Evolutionary conservation across 2,888 invertebrate genomes (phyloP).

Genomic region (Aplocera efformata): DNA sequence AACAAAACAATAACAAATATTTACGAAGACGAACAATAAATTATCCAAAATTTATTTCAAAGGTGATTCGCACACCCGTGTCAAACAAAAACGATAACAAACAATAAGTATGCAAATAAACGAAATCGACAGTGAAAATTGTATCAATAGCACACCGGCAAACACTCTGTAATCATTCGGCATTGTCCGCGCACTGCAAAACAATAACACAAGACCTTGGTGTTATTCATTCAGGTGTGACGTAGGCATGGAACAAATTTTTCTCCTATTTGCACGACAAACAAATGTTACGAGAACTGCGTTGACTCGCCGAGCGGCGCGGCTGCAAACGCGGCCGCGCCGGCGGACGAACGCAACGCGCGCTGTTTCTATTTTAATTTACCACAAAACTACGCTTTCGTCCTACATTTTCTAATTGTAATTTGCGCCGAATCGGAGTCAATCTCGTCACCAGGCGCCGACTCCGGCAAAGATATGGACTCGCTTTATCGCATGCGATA

Average conservation of each 20-base stretch:
- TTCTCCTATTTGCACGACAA: slow-evolving; percentile 70
- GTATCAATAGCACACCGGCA: slow-evolving; percentile 27
- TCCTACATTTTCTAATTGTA: slow-evolving; percentile 35
- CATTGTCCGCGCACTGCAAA: slow-evolving; percentile 47
- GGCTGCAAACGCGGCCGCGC: slow-evolving; percentile 55
- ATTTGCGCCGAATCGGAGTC: slow-evolving; percentile 38
- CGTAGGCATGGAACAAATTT: slow-evolving; percentile 67
- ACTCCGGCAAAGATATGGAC: slow-evolving; percentile 45
- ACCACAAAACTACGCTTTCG: slow-evolving; percentile 34
- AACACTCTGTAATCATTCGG: slow-evolving; percentile 37
- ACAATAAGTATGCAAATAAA: slow-evolving; percentile 21
- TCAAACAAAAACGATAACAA: not conserved
- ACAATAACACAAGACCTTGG: slow-evolving; percentile 66
- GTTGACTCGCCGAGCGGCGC: slow-evolving; percentile 30
- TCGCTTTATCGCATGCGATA: slow-evolving; percentile 61
- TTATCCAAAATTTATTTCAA: too few relatives aligned
- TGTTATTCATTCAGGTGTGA: slow-evolving; percentile 65
- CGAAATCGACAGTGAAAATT: slow-evolving; percentile 24
- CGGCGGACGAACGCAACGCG: slow-evolving; percentile 44
- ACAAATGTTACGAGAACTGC: slow-evolving; percentile 51
- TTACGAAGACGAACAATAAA: too few relatives aligned
- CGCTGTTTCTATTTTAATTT: slow-evolving; percentile 49
- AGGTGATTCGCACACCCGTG: too few relatives aligned
- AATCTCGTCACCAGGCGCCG: slow-evolving; percentile 31
- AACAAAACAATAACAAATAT: too few relatives aligned